Conservation (phyloP, 2,888 invertebrate genomes). For the Dicranocentrus wangi region DNA sequence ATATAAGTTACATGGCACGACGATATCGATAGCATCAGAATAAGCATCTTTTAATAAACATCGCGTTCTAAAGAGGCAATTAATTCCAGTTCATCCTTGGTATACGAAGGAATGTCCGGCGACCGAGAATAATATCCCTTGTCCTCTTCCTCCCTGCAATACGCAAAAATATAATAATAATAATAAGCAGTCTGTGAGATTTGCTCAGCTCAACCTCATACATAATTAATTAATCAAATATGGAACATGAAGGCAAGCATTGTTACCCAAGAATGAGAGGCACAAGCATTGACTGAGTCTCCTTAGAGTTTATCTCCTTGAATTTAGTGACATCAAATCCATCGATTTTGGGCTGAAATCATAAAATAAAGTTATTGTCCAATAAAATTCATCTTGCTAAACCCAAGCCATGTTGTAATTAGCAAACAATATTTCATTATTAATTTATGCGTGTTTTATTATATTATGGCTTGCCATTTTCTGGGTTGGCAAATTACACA, state of each 20-base stretch:
- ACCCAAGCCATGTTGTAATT: too few relatives aligned
- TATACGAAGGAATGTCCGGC: constrained; percentile 59
- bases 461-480: too few relatives aligned
- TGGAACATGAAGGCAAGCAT: background rate
- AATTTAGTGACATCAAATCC: constrained; percentile 64
- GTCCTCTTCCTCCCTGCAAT: constrained; percentile 45
- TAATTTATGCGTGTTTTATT: too few relatives aligned
- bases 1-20: constrained; percentile 14
- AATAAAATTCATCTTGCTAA: too few relatives aligned
- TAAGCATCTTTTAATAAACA: constrained; percentile 40
- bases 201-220: background rate
- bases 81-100: constrained; percentile 62
- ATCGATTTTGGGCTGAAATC: constrained; percentile 61
- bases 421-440: too few relatives aligned
- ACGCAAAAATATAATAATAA: background rate
- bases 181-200: background rate
- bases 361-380: background rate
- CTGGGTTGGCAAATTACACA: too few relatives aligned
- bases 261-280: constrained; percentile 1
- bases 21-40: constrained; percentile 4
- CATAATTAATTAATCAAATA: background rate
- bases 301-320: constrained; percentile 56
- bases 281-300: constrained; percentile 4
- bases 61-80: constrained; percentile 61
- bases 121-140: constrained; percentile 51